Evolutionary conservation across 1,140 invertebrate species (phyloP).

Genomic region (Rhynchophorus ferrugineus): DNA sequence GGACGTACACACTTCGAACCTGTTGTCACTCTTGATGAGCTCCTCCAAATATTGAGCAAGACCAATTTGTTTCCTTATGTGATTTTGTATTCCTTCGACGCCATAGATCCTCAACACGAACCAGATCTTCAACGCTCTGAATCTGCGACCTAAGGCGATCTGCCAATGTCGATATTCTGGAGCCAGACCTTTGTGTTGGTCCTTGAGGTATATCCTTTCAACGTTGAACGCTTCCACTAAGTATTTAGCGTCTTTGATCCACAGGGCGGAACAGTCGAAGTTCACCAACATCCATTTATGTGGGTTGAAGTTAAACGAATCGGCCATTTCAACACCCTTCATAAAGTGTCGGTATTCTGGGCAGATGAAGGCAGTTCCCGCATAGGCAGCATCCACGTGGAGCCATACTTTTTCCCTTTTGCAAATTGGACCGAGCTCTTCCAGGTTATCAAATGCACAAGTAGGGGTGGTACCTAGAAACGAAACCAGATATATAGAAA

Average conservation of each 20-base stretch:
- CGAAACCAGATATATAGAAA: neutral
- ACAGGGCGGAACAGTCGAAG: constrained; percentile 87
- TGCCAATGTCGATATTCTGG: constrained; percentile 95
- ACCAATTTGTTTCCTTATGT: constrained; percentile 69
- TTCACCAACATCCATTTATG: constrained; percentile 93
- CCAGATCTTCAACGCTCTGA: constrained; percentile 92
- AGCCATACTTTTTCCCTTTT: constrained; percentile 71
- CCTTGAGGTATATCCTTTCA: constrained; percentile 81
- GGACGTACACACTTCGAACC: constrained; percentile 58
- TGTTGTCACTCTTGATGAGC: constrained; percentile 57
- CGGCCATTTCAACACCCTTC: constrained; percentile 72
- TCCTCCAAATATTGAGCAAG: constrained; percentile 73
- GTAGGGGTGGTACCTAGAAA: constrained; percentile 67
- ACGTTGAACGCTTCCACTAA: constrained; percentile 86
- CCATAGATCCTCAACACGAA: constrained; percentile 83
- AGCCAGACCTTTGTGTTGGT: constrained; percentile 58
- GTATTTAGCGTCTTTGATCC: constrained; percentile 75
- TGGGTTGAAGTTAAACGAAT: constrained; percentile 87
- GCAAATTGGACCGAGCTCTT: constrained; percentile 75
- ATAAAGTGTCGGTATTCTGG: constrained; percentile 80
- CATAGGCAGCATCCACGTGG: constrained; percentile 86
- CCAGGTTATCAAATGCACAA: constrained; percentile 84
- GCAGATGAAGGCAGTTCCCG: constrained; percentile 83
- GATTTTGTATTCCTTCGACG: constrained; percentile 66
- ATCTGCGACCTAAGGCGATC: constrained; percentile 83